These are phyloP conservation scores for Thinocorus orbignyianus DNA, from an alignment of 2,113 vertebrate genomes.

Conservation along the genomic window DNA sequence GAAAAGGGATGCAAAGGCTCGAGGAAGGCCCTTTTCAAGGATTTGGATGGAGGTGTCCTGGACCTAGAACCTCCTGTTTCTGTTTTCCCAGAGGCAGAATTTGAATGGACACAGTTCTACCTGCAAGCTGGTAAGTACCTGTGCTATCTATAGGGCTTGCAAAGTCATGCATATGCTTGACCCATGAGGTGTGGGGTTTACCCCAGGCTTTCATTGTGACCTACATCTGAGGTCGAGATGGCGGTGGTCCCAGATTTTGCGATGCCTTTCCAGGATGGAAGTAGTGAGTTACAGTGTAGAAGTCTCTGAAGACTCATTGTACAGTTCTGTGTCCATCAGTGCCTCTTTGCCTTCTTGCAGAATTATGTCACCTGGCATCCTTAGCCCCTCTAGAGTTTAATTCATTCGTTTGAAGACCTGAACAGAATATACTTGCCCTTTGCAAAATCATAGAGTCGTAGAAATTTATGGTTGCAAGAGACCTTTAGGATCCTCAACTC, in stretches of 20 bases:
- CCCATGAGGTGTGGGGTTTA: neutral
- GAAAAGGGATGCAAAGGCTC: constrained; percentile 46
- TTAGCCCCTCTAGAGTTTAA: neutral
- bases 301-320: neutral
- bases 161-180: neutral
- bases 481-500: neutral
- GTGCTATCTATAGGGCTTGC: neutral
- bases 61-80: constrained; percentile 67
- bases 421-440: neutral
- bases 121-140: constrained; percentile 62
- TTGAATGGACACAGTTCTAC: constrained; percentile 66
- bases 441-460: neutral
- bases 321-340: neutral
- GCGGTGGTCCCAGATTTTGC: neutral
- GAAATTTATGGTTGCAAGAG: neutral
- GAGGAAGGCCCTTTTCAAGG: constrained; percentile 76
- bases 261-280: neutral
- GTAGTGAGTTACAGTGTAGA: neutral
- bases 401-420: neutral
- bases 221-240: accelerated
- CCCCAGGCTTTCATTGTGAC: neutral
- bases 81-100: constrained; percentile 71
- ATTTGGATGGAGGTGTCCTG: constrained; percentile 72
- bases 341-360: neutral
- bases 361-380: neutral